A percentile compares a stretch with the other conserved stretches of the same genome.
phyloP scores from a whole-genome alignment of 2,113 vertebrate genomes.

The Zeus faber region DNA sequence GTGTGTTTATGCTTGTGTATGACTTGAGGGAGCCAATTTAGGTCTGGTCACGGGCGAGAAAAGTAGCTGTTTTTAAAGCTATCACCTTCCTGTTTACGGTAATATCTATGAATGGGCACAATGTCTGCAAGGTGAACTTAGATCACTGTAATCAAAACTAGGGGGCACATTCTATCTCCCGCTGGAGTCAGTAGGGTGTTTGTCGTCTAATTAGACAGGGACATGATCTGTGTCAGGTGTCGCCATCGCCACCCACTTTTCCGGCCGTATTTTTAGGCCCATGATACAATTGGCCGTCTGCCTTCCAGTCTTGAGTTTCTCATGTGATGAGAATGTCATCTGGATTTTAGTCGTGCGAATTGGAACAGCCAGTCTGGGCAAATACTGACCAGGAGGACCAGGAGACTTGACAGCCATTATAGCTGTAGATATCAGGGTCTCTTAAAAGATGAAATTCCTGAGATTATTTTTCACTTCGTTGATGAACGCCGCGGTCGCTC shows the following conservation, averaged over 20 bases:
- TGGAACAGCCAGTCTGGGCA: not conserved
- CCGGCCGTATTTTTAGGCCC: constrained; percentile 16
- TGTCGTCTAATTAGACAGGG: not conserved
- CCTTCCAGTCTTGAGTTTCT: constrained; percentile 19
- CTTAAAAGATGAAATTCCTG: too few relatives aligned
- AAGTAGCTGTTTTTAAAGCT: too few relatives aligned
- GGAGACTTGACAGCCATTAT: not conserved
- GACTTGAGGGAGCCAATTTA: too few relatives aligned
- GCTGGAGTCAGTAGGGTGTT: not conserved
- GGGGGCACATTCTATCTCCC: not conserved
- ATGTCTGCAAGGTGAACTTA: too few relatives aligned
- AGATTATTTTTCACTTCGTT: too few relatives aligned
- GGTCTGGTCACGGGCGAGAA: too few relatives aligned
- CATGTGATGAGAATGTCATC: constrained; percentile 15
- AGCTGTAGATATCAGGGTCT: too few relatives aligned
- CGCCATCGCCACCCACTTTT: not conserved
- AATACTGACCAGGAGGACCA: not conserved
- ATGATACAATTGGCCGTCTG: constrained; percentile 7
- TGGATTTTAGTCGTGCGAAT: not conserved
- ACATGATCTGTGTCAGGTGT: not conserved
- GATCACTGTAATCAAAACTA: too few relatives aligned
- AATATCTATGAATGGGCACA: too few relatives aligned
- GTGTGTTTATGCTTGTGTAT: too few relatives aligned
- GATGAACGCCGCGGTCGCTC: too few relatives aligned
- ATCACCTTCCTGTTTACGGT: too few relatives aligned